Percentiles rank a stretch among this genome's conserved stretches.
These are phyloP conservation scores for Nemotelus nigrinus DNA, from an alignment of 2,888 invertebrate genomes.

Conservation along the genomic window DNA sequence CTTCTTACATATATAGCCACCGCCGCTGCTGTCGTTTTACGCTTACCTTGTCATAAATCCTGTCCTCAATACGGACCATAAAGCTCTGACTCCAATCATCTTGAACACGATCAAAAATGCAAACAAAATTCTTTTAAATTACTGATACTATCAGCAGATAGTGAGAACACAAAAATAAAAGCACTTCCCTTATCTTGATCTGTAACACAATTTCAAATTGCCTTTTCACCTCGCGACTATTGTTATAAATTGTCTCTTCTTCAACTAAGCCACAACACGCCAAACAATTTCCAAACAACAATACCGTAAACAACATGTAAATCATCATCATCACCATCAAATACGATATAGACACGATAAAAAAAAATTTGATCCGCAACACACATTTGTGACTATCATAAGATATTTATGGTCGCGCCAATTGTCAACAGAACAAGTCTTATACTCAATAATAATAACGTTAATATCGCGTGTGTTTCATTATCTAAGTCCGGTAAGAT, in stretches of 20 bases:
- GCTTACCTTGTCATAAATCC: conserved; percentile 20
- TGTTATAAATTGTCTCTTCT: too few species aligned
- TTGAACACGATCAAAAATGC: conserved; percentile 13
- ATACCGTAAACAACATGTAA: too few species aligned
- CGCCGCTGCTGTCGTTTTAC: conserved; percentile 12
- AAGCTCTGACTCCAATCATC: too few species aligned
- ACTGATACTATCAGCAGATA: conserved; percentile 24
- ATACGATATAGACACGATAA: neutral
- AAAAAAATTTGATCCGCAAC: conserved; percentile 11
- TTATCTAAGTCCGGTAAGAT: conserved; percentile 17
- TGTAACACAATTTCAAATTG: too few species aligned
- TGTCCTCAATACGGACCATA: neutral
- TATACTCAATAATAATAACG: neutral
- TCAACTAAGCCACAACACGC: too few species aligned
- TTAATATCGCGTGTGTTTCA: neutral
- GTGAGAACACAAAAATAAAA: neutral
- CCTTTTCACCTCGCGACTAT: too few species aligned
- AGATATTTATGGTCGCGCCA: conserved; percentile 11
- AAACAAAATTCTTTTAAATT: conserved; percentile 1
- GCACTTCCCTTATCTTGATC: too few species aligned
- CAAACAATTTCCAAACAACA: too few species aligned
- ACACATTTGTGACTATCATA: conserved; percentile 4
- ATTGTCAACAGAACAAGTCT: conserved; percentile 7
- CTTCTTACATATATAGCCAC: too few species aligned
- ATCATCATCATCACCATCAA: too few species aligned